Conservation (phyloP, 1,140 invertebrate genomes). For the Drosophila triauraria region DNA sequence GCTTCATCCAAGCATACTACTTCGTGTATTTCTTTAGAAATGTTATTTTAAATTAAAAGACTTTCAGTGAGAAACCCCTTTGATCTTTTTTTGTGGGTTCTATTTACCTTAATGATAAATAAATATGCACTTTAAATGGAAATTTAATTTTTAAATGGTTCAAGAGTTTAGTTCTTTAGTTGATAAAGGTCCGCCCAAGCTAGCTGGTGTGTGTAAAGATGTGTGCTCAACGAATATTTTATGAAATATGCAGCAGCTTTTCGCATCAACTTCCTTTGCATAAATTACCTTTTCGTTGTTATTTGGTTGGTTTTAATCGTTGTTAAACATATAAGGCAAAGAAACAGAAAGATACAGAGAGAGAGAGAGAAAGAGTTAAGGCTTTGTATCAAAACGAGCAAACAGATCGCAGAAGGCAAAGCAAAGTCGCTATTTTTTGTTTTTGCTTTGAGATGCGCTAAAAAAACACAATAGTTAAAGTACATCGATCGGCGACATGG, state of each 20-base stretch:
- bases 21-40: no score
- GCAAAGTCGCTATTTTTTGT: conserved; percentile 16
- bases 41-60: background rate
- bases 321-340: conserved; percentile 37
- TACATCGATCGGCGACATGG: conserved; percentile 38
- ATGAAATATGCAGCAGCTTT: conserved; percentile 46
- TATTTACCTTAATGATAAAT: background rate
- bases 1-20: no score
- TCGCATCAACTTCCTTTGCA: conserved; percentile 41
- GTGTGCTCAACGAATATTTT: conserved; percentile 28
- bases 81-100: background rate
- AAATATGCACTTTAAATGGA: background rate
- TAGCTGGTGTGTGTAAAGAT: conserved; percentile 4
- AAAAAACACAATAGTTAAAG: conserved; percentile 47
- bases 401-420: conserved; percentile 25
- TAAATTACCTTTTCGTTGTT: conserved; percentile 75
- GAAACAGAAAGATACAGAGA: conserved; percentile 38
- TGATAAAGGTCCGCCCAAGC: conserved; percentile 24
- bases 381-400: conserved; percentile 44
- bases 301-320: conserved; percentile 49
- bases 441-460: conserved; percentile 54
- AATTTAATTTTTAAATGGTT: background rate
- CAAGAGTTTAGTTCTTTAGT: background rate
- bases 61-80: background rate
- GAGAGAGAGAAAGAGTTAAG: conserved; percentile 57